Percentiles rank a stretch among this genome's conserved stretches.
phyloP scores from a whole-genome alignment of 2,888 invertebrate species.

The Blastobasis adustella region DNA sequence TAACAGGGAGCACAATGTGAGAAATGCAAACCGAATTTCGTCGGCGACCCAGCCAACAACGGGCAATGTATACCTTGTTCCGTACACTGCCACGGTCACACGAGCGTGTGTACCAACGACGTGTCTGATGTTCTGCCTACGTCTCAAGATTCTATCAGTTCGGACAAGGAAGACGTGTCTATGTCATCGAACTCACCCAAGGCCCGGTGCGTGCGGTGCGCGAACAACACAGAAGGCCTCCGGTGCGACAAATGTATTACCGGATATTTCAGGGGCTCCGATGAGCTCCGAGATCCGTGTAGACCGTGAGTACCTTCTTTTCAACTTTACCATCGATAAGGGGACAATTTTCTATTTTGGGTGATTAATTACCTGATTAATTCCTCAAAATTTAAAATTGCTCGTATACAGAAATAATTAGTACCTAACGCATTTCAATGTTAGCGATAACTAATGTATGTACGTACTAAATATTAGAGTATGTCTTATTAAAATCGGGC shows the following conservation, averaged over 20 bases:
- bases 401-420: no score
- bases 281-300: constrained; percentile 84
- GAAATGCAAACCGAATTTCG: constrained; percentile 91
- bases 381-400: no score
- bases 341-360: no score
- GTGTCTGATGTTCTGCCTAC: constrained; percentile 52
- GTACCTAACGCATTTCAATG: no score
- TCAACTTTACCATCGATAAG: no score
- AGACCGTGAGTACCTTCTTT: constrained; percentile 73
- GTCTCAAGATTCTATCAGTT: constrained; percentile 61
- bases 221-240: constrained; percentile 86
- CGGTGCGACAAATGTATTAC: constrained; percentile 87
- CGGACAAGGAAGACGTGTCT: constrained; percentile 69
- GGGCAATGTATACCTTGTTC: constrained; percentile 91
- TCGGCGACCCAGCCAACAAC: constrained; percentile 92
- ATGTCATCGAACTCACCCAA: constrained; percentile 46
- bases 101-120: constrained; percentile 83
- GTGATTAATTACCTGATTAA: no score
- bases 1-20: constrained; percentile 89
- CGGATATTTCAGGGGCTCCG: constrained; percentile 85
- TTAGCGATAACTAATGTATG: no score
- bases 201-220: constrained; percentile 90
- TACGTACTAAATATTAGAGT: no score
- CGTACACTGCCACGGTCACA: constrained; percentile 93
- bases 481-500: no score